A percentile compares a stretch with the other conserved stretches of the same genome.
These are phyloP conservation scores for Anoura caudifer DNA, from an alignment of 2,113 vertebrate species.

Conservation along the genomic window DNA sequence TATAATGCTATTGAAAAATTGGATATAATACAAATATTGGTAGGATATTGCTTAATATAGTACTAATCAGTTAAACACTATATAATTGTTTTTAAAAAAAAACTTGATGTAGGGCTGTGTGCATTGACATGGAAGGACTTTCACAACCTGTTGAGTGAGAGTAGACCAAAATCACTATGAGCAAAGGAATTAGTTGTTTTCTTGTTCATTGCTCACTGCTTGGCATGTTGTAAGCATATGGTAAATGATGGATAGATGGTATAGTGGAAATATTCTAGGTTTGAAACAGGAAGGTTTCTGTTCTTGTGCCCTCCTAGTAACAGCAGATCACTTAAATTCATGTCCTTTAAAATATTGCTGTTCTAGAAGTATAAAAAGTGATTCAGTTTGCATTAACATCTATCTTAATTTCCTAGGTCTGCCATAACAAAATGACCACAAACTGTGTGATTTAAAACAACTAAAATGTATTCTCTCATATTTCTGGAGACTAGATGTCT, in stretches of 20 bases:
- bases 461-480: background rate
- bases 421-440: background rate
- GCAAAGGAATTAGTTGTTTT: background rate
- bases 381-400: background rate
- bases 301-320: background rate
- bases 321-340: background rate
- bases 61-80: background rate
- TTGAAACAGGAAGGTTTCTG: background rate
- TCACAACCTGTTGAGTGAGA: background rate
- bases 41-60: background rate
- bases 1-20: background rate
- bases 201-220: background rate
- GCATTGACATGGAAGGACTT: background rate
- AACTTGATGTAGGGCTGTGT: background rate
- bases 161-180: background rate
- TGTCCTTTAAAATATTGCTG: background rate
- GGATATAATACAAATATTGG: background rate
- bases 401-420: background rate
- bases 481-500: background rate
- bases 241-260: background rate
- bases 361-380: background rate
- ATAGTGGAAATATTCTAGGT: background rate
- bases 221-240: background rate
- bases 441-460: background rate
- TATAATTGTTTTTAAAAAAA: background rate